These are phyloP conservation scores for Notodonta ziczac DNA, from an alignment of 2,888 invertebrate species.

Conservation along the genomic window DNA sequence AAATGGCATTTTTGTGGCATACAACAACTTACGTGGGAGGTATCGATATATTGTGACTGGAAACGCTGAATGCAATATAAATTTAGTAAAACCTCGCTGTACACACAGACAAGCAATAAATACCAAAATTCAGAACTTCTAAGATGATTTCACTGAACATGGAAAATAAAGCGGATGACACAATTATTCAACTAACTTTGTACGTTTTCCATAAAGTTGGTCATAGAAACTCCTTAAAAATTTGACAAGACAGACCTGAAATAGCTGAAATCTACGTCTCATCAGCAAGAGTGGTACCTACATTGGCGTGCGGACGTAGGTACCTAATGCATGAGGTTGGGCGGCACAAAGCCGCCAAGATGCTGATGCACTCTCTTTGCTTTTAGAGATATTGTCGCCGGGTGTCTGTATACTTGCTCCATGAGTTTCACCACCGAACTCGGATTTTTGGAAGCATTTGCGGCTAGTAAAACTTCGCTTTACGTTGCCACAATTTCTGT, in stretches of 20 bases:
- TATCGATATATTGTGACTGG: slow-evolving; percentile 16
- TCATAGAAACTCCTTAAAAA: not conserved
- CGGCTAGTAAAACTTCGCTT: slow-evolving; percentile 22
- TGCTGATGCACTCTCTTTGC: slow-evolving; percentile 61
- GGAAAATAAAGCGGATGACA: not conserved
- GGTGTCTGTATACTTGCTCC: slow-evolving; percentile 33
- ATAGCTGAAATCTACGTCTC: slow-evolving; percentile 24
- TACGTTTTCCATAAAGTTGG: not conserved
- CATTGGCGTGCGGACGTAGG: slow-evolving; percentile 44
- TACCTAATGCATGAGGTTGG: slow-evolving; percentile 41
- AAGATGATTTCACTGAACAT: not conserved
- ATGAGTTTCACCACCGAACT: slow-evolving; percentile 34
- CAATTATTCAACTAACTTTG: not conserved
- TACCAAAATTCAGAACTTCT: not conserved
- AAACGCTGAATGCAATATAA: slow-evolving; percentile 12
- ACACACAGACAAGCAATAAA: slow-evolving; percentile 7
- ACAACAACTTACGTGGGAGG: too few species aligned
- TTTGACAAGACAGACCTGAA: not conserved
- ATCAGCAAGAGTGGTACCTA: slow-evolving; percentile 61
- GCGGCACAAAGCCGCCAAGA: slow-evolving; percentile 53
- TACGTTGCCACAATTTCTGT: not conserved
- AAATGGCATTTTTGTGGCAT: too few species aligned
- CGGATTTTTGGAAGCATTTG: slow-evolving; percentile 21
- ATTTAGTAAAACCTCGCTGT: too few species aligned
- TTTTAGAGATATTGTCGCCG: slow-evolving; percentile 64